Evolutionary conservation across 1,140 invertebrate species (phyloP), one percentile per base, ranked within the genome.

Genomic region (Triops longicaudatus): DNA sequence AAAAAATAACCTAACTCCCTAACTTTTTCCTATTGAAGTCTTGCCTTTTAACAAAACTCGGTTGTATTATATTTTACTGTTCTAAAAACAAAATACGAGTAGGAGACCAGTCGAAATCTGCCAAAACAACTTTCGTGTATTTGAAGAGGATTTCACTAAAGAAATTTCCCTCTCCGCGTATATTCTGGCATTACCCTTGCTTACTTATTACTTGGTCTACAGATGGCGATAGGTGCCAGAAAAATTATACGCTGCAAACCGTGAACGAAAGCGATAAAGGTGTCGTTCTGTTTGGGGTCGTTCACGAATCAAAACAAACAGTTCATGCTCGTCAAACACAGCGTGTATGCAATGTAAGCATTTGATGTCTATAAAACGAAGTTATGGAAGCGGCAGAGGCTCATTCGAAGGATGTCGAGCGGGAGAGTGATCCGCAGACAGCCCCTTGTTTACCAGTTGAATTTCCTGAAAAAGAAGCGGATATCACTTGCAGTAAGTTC

Each of bases 401-500:
- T 3, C 50, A 22, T 63, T 17, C 22, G 5, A 22, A 22, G 17
- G 17, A n/a, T 63, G 50, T 22, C 50, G 50, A 63, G 14, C 50
- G 17, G 14, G 50, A n/a, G 50, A 63, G 17, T 22, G 50, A 63
- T n/a, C 22, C 9, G 17, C 17, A 63, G 6, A 22, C 22, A 63
- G 22, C 50, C 6, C 14, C 50, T 63, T 63, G 50, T 63, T 63
- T 63, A 5, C 50, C 22, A 22, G 31, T 37, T 7, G 22, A 63
- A 63, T 17, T 63, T 63, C 50, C 50, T 63, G 50, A 63, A 63
- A 63, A 63, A 63, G 50, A 17, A 63, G 50, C 50, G 22, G 50
- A n/a, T 63, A 0, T 22, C 17, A 17, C 14, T 63, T 63, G n/a
- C 10, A 63, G 7, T 63, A 22, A n/a, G 4, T 63, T 17, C 50